Evolutionary conservation across 1,140 invertebrate species (phyloP).

Genomic region (Homalodisca vitripennis): DNA sequence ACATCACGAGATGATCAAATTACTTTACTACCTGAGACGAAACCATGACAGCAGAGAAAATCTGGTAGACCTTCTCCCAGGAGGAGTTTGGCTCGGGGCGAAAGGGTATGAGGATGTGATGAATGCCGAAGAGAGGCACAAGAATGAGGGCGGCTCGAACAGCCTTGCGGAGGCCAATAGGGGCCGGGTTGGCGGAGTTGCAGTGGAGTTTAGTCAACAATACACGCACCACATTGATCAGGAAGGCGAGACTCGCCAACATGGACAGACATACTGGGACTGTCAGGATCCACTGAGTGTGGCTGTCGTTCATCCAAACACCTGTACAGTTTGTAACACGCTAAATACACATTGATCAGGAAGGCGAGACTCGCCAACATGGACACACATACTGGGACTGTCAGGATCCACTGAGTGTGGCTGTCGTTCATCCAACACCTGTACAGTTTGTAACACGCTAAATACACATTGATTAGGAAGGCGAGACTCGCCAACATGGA

Average conservation of each 20-base stretch:
- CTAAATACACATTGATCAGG: no score
- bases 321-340: no score
- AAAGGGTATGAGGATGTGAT: slow-evolving; percentile 85
- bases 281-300: slow-evolving; percentile 69
- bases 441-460: no score
- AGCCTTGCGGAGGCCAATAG: slow-evolving; percentile 53
- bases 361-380: no score
- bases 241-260: slow-evolving; percentile 78
- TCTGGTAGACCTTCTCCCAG: slow-evolving; percentile 76
- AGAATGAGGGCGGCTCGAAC: slow-evolving; percentile 74
- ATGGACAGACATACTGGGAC: slow-evolving; percentile 77
- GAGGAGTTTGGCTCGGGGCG: slow-evolving; percentile 67
- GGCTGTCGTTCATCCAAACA: slow-evolving; percentile 80
- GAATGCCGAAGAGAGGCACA: slow-evolving; percentile 78
- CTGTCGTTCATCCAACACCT: no score
- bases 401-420: no score
- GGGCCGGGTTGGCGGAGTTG: slow-evolving; percentile 43
- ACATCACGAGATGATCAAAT: no score
- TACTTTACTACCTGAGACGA: slow-evolving; percentile 87
- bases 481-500: no score
- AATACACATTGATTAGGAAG: no score
- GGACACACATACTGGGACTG: no score
- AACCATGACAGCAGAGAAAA: slow-evolving; percentile 77
- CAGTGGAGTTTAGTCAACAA: slow-evolving; percentile 69
- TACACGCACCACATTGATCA: slow-evolving; percentile 73